These are phyloP conservation scores for Chaetodon trifasciatus DNA, from an alignment of 2,797 vertebrate genomes.

Conservation along the genomic window DNA sequence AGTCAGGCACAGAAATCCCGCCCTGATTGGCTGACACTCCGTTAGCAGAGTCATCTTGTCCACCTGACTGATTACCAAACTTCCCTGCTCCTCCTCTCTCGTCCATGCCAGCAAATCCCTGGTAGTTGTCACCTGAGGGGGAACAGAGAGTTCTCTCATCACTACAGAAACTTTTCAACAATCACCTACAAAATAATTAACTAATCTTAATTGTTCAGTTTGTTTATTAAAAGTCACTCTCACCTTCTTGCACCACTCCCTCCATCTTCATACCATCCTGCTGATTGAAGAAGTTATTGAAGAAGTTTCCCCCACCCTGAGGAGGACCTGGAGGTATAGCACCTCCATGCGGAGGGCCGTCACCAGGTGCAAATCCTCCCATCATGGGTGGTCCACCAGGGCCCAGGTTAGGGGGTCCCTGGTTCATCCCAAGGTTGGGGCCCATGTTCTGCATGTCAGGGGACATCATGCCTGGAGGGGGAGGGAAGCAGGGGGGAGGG, in stretches of 20 bases:
- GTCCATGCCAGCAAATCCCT: constrained; percentile 84
- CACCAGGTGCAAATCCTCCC: constrained; percentile 87
- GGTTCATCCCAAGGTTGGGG: constrained; percentile 87
- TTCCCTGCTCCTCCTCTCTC: constrained; percentile 73
- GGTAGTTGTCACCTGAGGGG: constrained; percentile 86
- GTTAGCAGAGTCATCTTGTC: constrained; percentile 73
- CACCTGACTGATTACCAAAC: constrained; percentile 78
- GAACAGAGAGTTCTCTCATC: background rate
- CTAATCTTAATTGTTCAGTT: background rate
- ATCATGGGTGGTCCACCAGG: constrained; percentile 89
- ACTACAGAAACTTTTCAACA: background rate
- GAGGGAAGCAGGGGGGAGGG: constrained; percentile 84
- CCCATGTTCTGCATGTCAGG: constrained; percentile 88
- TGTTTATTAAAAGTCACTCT: background rate
- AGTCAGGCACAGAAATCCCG: constrained; percentile 90
- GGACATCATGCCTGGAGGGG: constrained; percentile 85
- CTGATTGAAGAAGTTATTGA: constrained; percentile 91
- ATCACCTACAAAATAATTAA: background rate
- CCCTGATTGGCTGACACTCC: constrained; percentile 77
- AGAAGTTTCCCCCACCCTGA: constrained; percentile 88
- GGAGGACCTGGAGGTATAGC: constrained; percentile 87
- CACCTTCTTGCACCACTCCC: constrained; percentile 87
- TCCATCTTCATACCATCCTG: constrained; percentile 90
- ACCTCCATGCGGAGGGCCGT: constrained; percentile 84
- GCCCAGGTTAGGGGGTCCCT: constrained; percentile 88